Conservation (phyloP, 2,113 vertebrate species). For the Pseudonaja textilis region DNA sequence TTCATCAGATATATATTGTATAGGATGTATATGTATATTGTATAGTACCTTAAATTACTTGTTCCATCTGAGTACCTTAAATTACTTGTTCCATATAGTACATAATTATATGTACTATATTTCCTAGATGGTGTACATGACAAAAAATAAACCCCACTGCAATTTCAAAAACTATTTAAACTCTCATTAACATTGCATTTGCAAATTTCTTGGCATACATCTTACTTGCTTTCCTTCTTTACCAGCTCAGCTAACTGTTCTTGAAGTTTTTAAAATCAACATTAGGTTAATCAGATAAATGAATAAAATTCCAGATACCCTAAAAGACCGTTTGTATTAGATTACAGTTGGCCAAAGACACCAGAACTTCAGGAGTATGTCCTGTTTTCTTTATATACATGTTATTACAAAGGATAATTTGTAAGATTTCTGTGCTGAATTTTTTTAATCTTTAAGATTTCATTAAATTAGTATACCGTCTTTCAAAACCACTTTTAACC, state of each 20-base stretch:
- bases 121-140: not conserved
- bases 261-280: not conserved
- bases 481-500: not conserved
- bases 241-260: not conserved
- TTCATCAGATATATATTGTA: not conserved
- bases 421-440: not conserved
- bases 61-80: not conserved
- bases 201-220: not conserved
- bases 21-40: not conserved
- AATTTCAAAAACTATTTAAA: not conserved
- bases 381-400: not conserved
- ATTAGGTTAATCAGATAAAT: not conserved
- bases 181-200: not conserved
- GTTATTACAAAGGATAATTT: not conserved
- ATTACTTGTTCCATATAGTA: not conserved
- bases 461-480: not conserved
- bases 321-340: not conserved
- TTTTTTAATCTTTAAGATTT: not conserved
- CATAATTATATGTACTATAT: not conserved
- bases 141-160: not conserved
- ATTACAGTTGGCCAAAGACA: not conserved
- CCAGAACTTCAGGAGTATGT: not conserved
- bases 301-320: not conserved
- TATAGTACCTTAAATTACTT: not conserved
- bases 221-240: not conserved